Evolutionary conservation across 2,797 vertebrate genomes (phyloP).

Genomic region (Corythornis leucogaster): DNA sequence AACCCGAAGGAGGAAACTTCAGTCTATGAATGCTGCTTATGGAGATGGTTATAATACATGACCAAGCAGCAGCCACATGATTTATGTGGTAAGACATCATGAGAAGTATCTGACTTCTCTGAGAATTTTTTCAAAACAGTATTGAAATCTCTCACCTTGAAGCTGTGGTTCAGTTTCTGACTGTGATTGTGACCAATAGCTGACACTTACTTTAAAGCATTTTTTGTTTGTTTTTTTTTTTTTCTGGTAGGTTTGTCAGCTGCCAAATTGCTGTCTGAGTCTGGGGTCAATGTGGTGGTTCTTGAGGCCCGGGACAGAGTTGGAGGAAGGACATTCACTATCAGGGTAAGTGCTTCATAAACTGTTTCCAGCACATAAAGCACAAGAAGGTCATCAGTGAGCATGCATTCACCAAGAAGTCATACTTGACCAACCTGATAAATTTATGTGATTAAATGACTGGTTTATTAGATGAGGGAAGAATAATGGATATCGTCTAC

Average conservation of each 20-base stretch:
- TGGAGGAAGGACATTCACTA: conserved; percentile 83
- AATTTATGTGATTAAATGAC: background rate
- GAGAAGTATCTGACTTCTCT: background rate
- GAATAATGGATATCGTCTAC: background rate
- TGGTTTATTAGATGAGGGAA: background rate
- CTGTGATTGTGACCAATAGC: background rate
- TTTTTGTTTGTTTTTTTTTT: conserved; percentile 10
- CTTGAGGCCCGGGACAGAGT: conserved; percentile 84
- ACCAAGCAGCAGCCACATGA: background rate
- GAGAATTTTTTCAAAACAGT: background rate
- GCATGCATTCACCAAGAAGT: background rate
- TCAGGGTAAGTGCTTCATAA: conserved; percentile 73
- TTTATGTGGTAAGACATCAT: background rate
- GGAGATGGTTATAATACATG: background rate
- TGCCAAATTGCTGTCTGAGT: conserved; percentile 80
- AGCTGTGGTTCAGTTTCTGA: background rate
- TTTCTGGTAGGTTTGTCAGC: conserved; percentile 80
- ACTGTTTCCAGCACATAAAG: background rate
- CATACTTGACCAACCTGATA: background rate
- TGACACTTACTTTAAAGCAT: background rate
- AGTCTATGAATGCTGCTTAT: background rate
- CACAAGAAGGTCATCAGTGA: background rate
- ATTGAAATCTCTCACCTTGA: background rate
- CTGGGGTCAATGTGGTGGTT: conserved; percentile 78
- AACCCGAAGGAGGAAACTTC: background rate